phyloP scores from a whole-genome alignment of 2,113 vertebrate genomes.

The Phalacrocorax pelagicus region DNA sequence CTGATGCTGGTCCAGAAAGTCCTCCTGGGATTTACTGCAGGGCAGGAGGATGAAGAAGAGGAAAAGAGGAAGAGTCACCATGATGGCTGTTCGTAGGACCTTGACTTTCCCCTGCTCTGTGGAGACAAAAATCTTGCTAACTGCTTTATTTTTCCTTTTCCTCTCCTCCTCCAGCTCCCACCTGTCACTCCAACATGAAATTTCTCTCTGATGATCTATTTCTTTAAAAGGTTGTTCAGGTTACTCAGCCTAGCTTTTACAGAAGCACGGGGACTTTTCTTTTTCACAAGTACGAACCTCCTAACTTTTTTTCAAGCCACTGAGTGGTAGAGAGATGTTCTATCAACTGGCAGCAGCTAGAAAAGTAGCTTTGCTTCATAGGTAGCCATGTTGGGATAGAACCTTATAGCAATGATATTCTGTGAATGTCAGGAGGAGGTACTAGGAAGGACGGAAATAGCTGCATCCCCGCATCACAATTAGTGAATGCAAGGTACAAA shows the following conservation, averaged over 20 bases:
- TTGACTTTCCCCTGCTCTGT: slow-evolving; percentile 11
- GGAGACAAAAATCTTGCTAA: slow-evolving; percentile 8
- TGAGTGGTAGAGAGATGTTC: background rate
- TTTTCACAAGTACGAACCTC: background rate
- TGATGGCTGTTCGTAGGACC: background rate
- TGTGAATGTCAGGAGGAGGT: background rate
- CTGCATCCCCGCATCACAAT: background rate
- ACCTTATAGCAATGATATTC: background rate
- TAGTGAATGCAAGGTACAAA: background rate
- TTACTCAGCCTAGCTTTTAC: background rate
- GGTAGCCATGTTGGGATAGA: background rate
- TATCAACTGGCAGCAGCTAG: background rate
- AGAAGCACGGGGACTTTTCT: background rate
- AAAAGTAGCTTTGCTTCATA: background rate
- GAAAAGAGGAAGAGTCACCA: slow-evolving; percentile 22
- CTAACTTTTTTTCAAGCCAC: background rate
- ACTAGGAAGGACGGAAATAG: background rate
- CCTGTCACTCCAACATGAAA: background rate
- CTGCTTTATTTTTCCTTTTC: background rate
- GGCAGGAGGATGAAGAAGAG: slow-evolving; percentile 35
- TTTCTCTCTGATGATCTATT: background rate
- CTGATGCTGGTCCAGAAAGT: slow-evolving; percentile 37
- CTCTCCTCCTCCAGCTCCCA: background rate
- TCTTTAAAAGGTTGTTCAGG: background rate
- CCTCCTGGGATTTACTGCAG: slow-evolving; percentile 25